A percentile compares a stretch with the other conserved stretches of the same genome.
These are phyloP conservation scores for Argyresthia goedartella DNA, from an alignment of 2,888 invertebrate species.

Conservation along the genomic window DNA sequence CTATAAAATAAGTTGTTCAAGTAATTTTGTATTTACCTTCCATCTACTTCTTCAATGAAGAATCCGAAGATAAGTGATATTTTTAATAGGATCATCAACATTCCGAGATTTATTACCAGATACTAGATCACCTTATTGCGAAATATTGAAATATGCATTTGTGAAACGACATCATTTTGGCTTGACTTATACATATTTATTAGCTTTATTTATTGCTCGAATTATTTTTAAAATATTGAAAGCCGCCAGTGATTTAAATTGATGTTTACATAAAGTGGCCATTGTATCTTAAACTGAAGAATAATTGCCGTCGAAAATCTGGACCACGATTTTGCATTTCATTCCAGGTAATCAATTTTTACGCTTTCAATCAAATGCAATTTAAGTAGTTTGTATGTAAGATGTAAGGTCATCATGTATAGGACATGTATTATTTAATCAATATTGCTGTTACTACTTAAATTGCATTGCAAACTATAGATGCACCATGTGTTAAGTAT, in stretches of 20 bases:
- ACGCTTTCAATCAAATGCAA: constrained; percentile 23
- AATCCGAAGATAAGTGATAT: neutral
- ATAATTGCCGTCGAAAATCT: constrained; percentile 34
- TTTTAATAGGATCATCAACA: neutral
- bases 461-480: no score
- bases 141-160: constrained; percentile 41
- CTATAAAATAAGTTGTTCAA: no score
- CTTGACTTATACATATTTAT: constrained; percentile 51
- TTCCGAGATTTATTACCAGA: neutral
- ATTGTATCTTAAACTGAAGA: constrained; percentile 45
- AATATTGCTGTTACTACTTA: no score
- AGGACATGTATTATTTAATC: no score
- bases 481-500: no score
- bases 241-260: constrained; percentile 43
- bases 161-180: constrained; percentile 39
- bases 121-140: no score
- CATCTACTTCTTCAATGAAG: no score
- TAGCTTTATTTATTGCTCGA: constrained; percentile 45
- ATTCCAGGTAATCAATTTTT: constrained; percentile 37
- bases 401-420: neutral
- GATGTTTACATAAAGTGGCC: constrained; percentile 38
- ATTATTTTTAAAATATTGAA: constrained; percentile 28
- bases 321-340: constrained; percentile 39
- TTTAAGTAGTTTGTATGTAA: constrained; percentile 2
- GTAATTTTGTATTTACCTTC: no score